phyloP scores from a whole-genome alignment of 2,113 vertebrate genomes.

The Phylloscopus whistleri region DNA sequence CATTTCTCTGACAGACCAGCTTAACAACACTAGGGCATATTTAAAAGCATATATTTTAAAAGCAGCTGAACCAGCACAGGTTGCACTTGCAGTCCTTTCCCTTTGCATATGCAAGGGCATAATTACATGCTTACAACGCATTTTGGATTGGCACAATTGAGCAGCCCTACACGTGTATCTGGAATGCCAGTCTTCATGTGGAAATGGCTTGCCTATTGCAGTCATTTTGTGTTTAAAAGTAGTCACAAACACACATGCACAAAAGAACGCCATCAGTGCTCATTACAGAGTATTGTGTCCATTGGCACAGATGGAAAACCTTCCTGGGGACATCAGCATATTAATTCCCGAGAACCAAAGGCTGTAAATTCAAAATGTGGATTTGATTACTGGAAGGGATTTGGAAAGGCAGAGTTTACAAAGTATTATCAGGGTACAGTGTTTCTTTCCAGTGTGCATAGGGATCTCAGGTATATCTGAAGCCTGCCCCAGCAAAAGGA shows the following conservation, averaged over 20 bases:
- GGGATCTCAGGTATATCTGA: not conserved
- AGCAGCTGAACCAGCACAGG: not conserved
- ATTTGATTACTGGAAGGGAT: not conserved
- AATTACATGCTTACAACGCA: not conserved
- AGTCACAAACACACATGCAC: not conserved
- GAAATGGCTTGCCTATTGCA: not conserved
- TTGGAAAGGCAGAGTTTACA: not conserved
- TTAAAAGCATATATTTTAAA: not conserved
- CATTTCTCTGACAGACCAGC: not conserved
- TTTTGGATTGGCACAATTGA: not conserved
- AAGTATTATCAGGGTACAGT: not conserved
- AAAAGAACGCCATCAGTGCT: slow-evolving; percentile 31
- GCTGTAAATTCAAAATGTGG: not conserved
- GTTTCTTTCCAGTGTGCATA: not conserved
- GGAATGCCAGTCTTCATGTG: not conserved
- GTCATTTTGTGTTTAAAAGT: slow-evolving; percentile 24
- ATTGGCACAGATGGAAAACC: slow-evolving; percentile 21
- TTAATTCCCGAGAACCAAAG: not conserved
- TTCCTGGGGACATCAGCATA: not conserved
- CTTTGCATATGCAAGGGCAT: not conserved
- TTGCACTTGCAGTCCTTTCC: not conserved
- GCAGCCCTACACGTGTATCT: not conserved
- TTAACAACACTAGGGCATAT: not conserved
- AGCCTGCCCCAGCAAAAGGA: not conserved
- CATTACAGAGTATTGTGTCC: slow-evolving; percentile 41